phyloP scores from a whole-genome alignment of 2,113 vertebrate genomes.

The Neotragus moschatus region DNA sequence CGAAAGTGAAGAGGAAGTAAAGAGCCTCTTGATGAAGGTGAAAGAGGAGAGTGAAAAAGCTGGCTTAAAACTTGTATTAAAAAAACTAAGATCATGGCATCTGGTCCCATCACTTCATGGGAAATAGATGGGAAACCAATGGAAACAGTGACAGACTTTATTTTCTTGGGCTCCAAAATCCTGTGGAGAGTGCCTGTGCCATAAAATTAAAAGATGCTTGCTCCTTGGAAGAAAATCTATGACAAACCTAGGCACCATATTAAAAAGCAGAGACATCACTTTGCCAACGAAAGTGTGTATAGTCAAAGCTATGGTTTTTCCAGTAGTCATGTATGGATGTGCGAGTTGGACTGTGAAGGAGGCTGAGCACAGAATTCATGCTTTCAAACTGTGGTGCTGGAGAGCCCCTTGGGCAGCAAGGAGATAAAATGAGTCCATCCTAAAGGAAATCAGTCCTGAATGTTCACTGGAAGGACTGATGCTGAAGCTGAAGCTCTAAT shows the following conservation, averaged over 20 bases:
- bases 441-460: neutral
- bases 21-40: neutral
- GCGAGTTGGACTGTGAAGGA: neutral
- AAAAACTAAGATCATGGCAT: neutral
- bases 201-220: neutral
- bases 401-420: neutral
- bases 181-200: neutral
- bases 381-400: neutral
- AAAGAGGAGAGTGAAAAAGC: neutral
- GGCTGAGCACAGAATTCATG: neutral
- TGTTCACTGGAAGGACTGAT: neutral
- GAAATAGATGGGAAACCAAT: neutral
- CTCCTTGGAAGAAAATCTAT: neutral
- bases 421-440: neutral
- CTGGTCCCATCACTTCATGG: neutral
- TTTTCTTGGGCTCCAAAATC: neutral
- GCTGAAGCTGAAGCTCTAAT: neutral
- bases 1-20: neutral
- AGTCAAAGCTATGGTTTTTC: neutral
- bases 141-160: neutral
- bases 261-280: neutral
- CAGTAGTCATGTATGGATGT: neutral
- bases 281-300: neutral
- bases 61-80: neutral
- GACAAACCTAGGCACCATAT: neutral